These are phyloP conservation scores for Heliothis peltigera DNA, from an alignment of 2,888 invertebrate genomes.

Conservation along the genomic window DNA sequence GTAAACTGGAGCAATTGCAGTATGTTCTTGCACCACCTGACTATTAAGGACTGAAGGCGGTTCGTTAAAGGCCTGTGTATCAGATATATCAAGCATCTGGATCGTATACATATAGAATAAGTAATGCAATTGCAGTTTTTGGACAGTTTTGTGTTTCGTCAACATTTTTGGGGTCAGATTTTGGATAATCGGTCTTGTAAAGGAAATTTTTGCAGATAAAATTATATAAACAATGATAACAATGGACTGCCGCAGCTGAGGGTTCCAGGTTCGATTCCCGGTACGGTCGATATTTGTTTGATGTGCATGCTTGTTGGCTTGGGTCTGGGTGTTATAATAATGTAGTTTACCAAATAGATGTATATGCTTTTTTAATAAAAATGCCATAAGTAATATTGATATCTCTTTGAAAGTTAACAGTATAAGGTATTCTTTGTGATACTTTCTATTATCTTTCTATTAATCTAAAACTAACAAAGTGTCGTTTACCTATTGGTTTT, in stretches of 20 bases:
- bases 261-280: no score
- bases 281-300: no score
- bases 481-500: constrained; percentile 22
- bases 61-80: constrained; percentile 19
- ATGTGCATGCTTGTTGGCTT: no score
- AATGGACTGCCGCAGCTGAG: no score
- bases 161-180: constrained; percentile 7
- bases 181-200: constrained; percentile 4
- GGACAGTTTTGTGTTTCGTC: constrained; percentile 14
- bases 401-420: no score
- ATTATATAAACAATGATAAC: neutral
- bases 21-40: constrained; percentile 57
- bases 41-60: constrained; percentile 36
- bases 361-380: no score
- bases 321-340: no score
- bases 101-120: constrained; percentile 36
- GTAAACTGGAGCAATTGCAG: constrained; percentile 79
- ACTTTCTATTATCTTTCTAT: constrained; percentile 20
- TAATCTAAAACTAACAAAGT: neutral
- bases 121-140: constrained; percentile 39
- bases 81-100: constrained; percentile 33
- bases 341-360: no score
- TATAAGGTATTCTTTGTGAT: constrained; percentile 1
- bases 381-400: no score
- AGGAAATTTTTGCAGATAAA: neutral